phyloP scores from a whole-genome alignment of 2,888 invertebrate genomes.

The Synanthedon tipuliformis region DNA sequence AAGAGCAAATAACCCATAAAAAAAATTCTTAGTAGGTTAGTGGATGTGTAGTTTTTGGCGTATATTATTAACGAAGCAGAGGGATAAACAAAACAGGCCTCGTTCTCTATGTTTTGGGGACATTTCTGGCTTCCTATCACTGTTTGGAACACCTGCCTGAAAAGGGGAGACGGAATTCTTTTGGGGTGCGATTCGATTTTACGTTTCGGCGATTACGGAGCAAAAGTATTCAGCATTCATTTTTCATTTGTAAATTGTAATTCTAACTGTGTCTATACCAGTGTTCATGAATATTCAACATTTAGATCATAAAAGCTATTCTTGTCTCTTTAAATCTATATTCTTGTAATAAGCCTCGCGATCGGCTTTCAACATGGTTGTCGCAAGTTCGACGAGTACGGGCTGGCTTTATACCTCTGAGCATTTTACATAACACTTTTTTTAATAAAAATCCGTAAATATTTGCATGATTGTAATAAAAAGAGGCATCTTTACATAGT shows the following conservation, averaged over 20 bases:
- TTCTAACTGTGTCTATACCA: neutral
- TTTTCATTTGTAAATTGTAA: neutral
- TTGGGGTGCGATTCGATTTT: slow-evolving; percentile 1
- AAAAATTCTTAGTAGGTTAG: neutral
- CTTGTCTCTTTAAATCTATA: too few species aligned
- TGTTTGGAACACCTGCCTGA: slow-evolving; percentile 40
- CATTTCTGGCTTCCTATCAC: slow-evolving; percentile 28
- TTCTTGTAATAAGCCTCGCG: too few species aligned
- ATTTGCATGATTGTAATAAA: too few species aligned
- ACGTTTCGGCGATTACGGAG: neutral
- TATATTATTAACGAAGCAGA: slow-evolving; percentile 8
- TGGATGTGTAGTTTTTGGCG: slow-evolving; percentile 1
- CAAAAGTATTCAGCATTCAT: neutral
- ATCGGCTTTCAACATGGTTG: too few species aligned
- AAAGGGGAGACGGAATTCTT: slow-evolving; percentile 26
- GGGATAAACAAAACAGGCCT: slow-evolving; percentile 35
- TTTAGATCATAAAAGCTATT: too few species aligned
- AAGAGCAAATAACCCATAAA: too few species aligned
- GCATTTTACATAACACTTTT: too few species aligned
- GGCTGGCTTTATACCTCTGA: too few species aligned
- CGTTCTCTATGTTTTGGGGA: slow-evolving; percentile 32
- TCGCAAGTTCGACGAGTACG: too few species aligned
- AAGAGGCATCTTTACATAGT: too few species aligned
- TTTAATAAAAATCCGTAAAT: too few species aligned
- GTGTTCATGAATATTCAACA: too few species aligned